Base-by-base conservation (phyloP, 2,113 vertebrate genomes). In the Platysternon megacephalum region DNA sequence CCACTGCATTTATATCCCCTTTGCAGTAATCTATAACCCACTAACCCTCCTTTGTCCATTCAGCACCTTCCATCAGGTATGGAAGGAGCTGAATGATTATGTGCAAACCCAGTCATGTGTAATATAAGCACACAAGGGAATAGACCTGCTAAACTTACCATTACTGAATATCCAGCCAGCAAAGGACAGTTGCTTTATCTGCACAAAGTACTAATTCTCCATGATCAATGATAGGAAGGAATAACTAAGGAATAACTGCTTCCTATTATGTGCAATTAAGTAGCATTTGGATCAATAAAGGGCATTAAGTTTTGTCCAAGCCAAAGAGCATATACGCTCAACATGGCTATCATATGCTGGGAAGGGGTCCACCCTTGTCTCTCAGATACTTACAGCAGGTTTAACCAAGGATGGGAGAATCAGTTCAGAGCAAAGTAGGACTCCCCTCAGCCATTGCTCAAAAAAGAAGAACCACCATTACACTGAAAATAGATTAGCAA, bases 401-500 rank as follows among this genome's bases (percentile, higher is more conserved):
- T 84, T 82, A 24, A 17, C 84, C 11, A 65, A 48, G 3, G 5
- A n/a, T 14, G 6, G 12, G 80, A 8, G 7, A 79, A 3, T 53
- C 51, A 83, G 2, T 72, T 7, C 26, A 10, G 90, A 9, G 0
- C 79, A 91, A 84, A 65, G 32, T 28, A 82, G 2, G 17, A 21
- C 32, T n/a, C 29, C 4, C 61, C 61, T n/a, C 5, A 85, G 29
- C 19, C 0, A 49, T 84, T 82, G 78, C 35, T 42, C 35, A 51
- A 68, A 82, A 49, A 28, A 51, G 11, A 35, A 11, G 5, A 5
- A 3, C 2, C 42, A 19, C 0, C 3, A 80, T 3, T 10, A 22
- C 53, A 11, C 0, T 21, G 2, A 72, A 61, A 48, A 85, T 52
- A 35, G 35, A 65, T n/a, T 65, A 17, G 35, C 16, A 32, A n/a